Percentiles rank a stretch among this genome's conserved stretches.
phyloP scores from a whole-genome alignment of 64 coral and sea anemone species.

The Actinia tenebrosa region DNA sequence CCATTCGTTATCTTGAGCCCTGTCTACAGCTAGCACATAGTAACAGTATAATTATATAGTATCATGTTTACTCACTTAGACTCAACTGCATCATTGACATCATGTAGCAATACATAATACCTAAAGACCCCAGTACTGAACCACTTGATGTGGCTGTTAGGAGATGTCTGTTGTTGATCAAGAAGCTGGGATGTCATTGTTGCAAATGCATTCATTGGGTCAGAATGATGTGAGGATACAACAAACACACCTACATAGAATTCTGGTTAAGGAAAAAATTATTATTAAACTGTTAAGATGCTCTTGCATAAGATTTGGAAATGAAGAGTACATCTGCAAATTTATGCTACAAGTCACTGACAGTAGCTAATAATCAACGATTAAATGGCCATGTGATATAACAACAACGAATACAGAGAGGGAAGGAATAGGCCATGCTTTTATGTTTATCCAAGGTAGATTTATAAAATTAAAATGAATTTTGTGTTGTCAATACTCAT shows the following conservation, averaged over 20 bases:
- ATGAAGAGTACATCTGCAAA: too few relatives aligned
- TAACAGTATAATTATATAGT: neutral
- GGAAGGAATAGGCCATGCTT: too few relatives aligned
- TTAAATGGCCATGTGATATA: too few relatives aligned
- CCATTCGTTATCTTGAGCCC: too few relatives aligned
- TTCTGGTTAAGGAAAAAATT: constrained; percentile 31
- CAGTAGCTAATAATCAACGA: too few relatives aligned
- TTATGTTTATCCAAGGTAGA: too few relatives aligned
- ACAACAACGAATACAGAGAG: too few relatives aligned
- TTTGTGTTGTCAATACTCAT: too few relatives aligned
- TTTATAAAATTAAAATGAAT: too few relatives aligned
- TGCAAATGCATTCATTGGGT: constrained; percentile 97
- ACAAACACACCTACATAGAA: constrained; percentile 75
- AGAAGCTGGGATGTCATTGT: constrained; percentile 92
- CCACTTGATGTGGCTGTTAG: constrained; percentile 89
- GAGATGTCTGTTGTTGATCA: constrained; percentile 81
- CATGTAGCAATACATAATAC: constrained; percentile 89
- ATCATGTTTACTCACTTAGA: constrained; percentile 70
- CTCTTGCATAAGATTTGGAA: too few relatives aligned
- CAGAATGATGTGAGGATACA: constrained; percentile 80
- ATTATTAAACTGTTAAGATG: neutral
- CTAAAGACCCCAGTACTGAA: constrained; percentile 87
- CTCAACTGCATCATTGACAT: constrained; percentile 78
- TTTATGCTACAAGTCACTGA: too few relatives aligned
- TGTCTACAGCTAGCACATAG: too few relatives aligned